Conservation (phyloP, 2,113 vertebrate species). For the Hoplias malabaricus region DNA sequence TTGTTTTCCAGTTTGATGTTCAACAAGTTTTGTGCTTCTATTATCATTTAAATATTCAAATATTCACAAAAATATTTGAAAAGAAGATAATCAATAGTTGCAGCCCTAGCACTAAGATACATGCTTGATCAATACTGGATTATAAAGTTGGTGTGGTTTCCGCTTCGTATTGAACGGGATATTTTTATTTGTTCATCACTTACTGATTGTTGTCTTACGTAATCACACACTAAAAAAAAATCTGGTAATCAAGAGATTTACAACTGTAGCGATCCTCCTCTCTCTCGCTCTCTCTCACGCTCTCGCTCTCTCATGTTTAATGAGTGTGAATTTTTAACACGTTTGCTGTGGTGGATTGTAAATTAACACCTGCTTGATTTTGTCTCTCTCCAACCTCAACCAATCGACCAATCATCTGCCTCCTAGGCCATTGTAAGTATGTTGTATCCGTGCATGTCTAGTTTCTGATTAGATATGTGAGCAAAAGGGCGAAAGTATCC, state of each 20-base stretch:
- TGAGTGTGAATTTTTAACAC: conserved; percentile 54
- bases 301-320: conserved; percentile 37
- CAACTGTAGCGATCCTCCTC: background rate
- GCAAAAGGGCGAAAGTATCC: conserved; percentile 30
- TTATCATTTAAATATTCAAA: too few relatives aligned
- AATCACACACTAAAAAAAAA: too few relatives aligned
- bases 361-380: conserved; percentile 68
- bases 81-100: too few relatives aligned
- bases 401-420: conserved; percentile 57
- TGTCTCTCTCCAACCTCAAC: conserved; percentile 56
- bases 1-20: too few relatives aligned
- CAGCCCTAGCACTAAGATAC: background rate
- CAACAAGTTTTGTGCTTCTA: too few relatives aligned
- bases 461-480: conserved; percentile 60
- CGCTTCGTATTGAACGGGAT: background rate
- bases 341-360: conserved; percentile 70
- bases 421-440: conserved; percentile 79
- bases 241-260: too few relatives aligned
- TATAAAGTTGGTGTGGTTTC: background rate
- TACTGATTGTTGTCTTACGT: too few relatives aligned
- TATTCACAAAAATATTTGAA: too few relatives aligned
- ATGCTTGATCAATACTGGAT: background rate
- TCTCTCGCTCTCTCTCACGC: background rate
- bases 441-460: conserved; percentile 53
- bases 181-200: background rate